Evolutionary conservation across 2,888 invertebrate genomes (phyloP).

Genomic region (Apeira syringaria): DNA sequence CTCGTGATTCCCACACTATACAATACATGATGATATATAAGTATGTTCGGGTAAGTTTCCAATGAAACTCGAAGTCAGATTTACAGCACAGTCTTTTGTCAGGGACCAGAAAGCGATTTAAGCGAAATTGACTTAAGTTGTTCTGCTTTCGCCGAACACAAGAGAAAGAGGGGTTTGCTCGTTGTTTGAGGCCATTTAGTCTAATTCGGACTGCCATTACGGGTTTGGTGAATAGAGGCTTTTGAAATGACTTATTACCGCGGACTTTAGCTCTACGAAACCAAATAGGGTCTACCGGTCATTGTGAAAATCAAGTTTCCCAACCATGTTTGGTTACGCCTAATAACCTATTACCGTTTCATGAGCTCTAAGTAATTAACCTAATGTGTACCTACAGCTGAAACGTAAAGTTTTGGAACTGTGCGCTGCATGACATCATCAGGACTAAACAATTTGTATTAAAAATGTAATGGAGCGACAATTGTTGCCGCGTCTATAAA

Average conservation of each 20-base stretch:
- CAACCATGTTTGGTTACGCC: conserved; percentile 19
- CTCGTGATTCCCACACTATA: no score
- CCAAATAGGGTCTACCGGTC: conserved; percentile 8
- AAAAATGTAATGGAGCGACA: no score
- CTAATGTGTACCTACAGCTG: background rate
- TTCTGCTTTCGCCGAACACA: conserved; percentile 38
- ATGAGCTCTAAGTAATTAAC: background rate
- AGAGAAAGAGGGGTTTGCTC: conserved; percentile 34
- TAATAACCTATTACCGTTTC: conserved; percentile 12
- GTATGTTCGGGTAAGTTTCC: no score
- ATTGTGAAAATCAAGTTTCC: conserved; percentile 19
- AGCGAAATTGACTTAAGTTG: conserved; percentile 41
- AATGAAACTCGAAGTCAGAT: conserved; percentile 19
- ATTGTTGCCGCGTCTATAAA: no score
- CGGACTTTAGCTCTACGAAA: conserved; percentile 16
- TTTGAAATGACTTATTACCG: conserved; percentile 26
- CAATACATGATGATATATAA: no score
- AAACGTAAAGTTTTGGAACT: no score
- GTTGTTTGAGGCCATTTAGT: conserved; percentile 39
- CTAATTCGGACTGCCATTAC: conserved; percentile 40
- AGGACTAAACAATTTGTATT: no score
- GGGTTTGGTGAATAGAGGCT: conserved; percentile 28
- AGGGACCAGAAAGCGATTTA: conserved; percentile 34
- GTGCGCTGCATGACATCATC: no score
- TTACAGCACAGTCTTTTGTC: conserved; percentile 29